Evolutionary conservation across 1,140 invertebrate species (phyloP).

Genomic region (Aphelenchoides besseyi): DNA sequence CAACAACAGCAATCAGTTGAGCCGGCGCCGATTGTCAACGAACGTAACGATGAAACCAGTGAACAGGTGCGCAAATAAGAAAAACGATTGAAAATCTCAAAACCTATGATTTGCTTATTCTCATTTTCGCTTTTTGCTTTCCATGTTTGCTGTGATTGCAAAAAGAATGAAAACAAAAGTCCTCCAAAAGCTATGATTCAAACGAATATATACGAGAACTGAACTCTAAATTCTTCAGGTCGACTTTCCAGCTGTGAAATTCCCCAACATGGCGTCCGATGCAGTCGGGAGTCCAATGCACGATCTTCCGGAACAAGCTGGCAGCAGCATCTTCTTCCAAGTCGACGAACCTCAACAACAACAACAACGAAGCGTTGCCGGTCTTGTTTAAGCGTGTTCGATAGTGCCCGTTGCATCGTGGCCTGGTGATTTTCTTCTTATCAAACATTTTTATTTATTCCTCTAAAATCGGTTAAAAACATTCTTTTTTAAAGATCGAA

Average conservation of each 20-base stretch:
- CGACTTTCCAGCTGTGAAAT: constrained; percentile 64
- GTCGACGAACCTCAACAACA: constrained; percentile 33
- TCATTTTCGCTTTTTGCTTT: neutral
- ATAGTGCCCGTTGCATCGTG: neutral
- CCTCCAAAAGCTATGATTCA: constrained; percentile 59
- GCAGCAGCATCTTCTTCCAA: constrained; percentile 39
- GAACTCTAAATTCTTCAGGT: too few relatives aligned
- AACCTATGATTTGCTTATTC: constrained; percentile 47
- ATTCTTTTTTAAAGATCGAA: too few relatives aligned
- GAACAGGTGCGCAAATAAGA: constrained; percentile 65
- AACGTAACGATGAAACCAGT: constrained; percentile 63
- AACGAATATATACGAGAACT: too few relatives aligned
- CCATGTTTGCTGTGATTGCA: constrained; percentile 67
- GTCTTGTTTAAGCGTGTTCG: neutral
- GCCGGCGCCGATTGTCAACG: constrained; percentile 66
- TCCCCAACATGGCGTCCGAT: constrained; percentile 21
- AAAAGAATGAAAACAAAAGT: too few relatives aligned
- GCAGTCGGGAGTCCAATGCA: constrained; percentile 16
- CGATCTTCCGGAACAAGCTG: constrained; percentile 6
- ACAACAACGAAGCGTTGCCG: neutral
- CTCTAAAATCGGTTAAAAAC: too few relatives aligned
- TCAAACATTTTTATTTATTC: too few relatives aligned
- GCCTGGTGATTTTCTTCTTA: neutral
- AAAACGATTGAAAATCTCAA: too few relatives aligned
- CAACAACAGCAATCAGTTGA: constrained; percentile 69